These are phyloP conservation scores for Argyrosomus regius DNA, from an alignment of 2,797 vertebrate genomes.

Conservation along the genomic window DNA sequence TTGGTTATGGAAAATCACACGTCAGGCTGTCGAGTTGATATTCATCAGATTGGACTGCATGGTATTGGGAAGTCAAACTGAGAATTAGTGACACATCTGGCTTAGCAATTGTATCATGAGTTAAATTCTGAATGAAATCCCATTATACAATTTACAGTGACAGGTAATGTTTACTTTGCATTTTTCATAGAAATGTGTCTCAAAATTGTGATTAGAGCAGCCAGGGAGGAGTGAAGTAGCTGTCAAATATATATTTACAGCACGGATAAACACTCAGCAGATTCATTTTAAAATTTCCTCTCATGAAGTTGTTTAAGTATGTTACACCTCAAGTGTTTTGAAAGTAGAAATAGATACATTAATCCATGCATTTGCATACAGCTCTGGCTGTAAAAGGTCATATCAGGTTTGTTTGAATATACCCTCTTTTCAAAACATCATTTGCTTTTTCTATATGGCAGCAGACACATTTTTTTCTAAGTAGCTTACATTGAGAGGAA, in stretches of 20 bases:
- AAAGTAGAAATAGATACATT: constrained; percentile 13
- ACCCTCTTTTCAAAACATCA: neutral
- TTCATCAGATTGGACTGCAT: constrained; percentile 2
- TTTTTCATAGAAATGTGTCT: constrained; percentile 4
- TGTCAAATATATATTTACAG: constrained; percentile 13
- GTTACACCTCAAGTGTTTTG: constrained; percentile 20
- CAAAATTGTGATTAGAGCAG: neutral
- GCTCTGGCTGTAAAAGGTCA: constrained; percentile 24
- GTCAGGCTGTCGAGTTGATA: constrained; percentile 12
- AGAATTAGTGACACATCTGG: neutral
- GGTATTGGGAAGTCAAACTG: neutral
- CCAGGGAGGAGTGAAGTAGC: neutral
- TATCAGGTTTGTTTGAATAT: constrained; percentile 5
- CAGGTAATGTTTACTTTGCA: neutral
- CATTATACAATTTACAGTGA: neutral
- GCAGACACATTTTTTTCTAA: neutral
- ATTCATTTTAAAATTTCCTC: neutral
- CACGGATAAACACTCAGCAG: neutral
- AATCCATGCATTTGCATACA: neutral
- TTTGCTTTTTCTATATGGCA: neutral
- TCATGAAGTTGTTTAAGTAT: constrained; percentile 10
- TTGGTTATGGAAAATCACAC: neutral
- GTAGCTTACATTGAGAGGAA: constrained; percentile 1
- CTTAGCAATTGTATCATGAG: neutral
- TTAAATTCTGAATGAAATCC: neutral